phyloP scores from a whole-genome alignment of 1,140 invertebrate species.

The Pomacea maculata region DNA sequence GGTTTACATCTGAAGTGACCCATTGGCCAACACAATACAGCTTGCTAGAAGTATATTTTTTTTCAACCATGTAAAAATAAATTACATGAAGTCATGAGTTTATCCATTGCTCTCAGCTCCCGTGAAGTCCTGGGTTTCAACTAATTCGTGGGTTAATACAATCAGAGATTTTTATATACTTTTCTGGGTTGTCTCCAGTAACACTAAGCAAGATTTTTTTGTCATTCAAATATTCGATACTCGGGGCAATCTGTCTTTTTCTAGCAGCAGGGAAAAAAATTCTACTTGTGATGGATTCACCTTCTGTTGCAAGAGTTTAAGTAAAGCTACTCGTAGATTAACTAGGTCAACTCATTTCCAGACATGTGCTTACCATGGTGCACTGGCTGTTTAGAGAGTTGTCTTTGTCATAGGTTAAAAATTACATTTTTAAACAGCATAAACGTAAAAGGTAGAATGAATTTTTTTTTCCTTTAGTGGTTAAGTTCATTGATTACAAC shows the following conservation, averaged over 20 bases:
- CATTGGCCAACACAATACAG: no score
- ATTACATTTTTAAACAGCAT: no score
- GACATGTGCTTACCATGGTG: background rate
- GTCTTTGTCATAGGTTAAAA: no score
- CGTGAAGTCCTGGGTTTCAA: background rate
- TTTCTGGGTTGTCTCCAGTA: background rate
- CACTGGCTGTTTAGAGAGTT: background rate
- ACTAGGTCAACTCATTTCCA: background rate
- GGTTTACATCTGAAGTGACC: background rate
- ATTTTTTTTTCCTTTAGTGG: background rate
- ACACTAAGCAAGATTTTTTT: no score
- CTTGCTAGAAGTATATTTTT: no score
- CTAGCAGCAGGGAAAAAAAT: background rate
- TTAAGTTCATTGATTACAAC: background rate
- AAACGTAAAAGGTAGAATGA: background rate
- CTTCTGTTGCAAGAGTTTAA: background rate
- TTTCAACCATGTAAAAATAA: no score
- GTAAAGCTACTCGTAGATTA: background rate
- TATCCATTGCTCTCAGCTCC: background rate
- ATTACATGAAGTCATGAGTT: background rate
- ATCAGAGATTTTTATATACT: background rate
- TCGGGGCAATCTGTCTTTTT: background rate
- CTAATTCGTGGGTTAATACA: background rate
- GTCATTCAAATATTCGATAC: no score
- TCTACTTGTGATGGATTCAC: background rate